phyloP scores from a whole-genome alignment of 2,797 vertebrate species.

The Sphenopsis melanotis region DNA sequence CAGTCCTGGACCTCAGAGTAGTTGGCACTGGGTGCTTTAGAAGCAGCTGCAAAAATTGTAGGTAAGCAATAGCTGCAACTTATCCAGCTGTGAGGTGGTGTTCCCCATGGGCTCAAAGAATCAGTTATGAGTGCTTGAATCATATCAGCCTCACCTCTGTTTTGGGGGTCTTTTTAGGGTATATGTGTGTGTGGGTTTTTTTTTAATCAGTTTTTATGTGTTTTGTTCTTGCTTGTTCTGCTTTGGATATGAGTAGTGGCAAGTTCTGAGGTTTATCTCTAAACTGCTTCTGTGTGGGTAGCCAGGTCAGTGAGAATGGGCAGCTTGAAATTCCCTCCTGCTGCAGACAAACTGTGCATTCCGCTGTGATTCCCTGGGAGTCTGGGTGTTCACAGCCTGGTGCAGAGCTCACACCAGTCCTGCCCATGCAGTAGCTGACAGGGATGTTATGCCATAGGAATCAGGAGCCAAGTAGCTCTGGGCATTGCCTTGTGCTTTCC shows the following conservation, averaged over 20 bases:
- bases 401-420: not conserved
- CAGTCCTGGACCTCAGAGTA: not conserved
- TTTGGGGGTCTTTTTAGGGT: not conserved
- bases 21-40: not conserved
- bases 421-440: not conserved
- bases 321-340: not conserved
- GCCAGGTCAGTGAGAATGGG: rapidly evolving
- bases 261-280: not conserved
- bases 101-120: not conserved
- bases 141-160: not conserved
- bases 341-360: not conserved
- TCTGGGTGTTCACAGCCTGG: not conserved
- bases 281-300: not conserved
- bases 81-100: not conserved
- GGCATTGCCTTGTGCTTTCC: not conserved
- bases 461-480: not conserved
- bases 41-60: not conserved
- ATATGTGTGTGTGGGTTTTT: not conserved
- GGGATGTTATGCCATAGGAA: not conserved
- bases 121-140: not conserved
- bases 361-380: not conserved
- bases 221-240: not conserved
- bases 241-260: not conserved
- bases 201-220: not conserved
- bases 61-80: not conserved